These are phyloP conservation scores for Aplysina aerophoba DNA, from an alignment of 37 sponge, comb jelly and placozoan genomes.

Conservation along the genomic window DNA sequence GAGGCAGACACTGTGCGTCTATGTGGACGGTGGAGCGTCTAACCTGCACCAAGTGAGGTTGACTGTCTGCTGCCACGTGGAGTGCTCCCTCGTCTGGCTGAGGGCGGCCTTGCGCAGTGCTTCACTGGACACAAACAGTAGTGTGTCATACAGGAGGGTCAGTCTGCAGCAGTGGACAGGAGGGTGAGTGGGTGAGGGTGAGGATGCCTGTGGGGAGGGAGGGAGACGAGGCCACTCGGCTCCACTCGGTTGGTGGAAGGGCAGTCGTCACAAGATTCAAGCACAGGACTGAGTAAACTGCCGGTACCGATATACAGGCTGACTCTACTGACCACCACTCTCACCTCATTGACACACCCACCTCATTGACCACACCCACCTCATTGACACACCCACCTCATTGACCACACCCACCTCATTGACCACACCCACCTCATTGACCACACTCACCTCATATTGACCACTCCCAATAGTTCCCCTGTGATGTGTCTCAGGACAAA, in stretches of 20 bases:
- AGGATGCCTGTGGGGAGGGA: background rate
- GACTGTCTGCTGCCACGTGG: conserved; percentile 62
- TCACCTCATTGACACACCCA: too few species aligned
- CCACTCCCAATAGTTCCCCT: conserved; percentile 85
- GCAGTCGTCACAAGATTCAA: too few species aligned
- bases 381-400: background rate
- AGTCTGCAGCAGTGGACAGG: too few species aligned
- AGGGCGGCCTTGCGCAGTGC: conserved; percentile 87
- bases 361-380: too few species aligned
- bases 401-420: background rate
- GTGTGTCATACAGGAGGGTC: conserved; percentile 85
- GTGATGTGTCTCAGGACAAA: conserved; percentile 76
- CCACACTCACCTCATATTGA: conserved; percentile 78
- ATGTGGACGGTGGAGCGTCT: conserved; percentile 17
- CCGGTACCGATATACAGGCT: too few species aligned
- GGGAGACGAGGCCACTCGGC: too few species aligned
- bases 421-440: background rate
- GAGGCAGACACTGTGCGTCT: too few species aligned
- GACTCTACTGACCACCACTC: too few species aligned
- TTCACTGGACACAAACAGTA: conserved; percentile 87
- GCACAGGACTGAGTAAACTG: too few species aligned
- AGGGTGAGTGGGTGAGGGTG: too few species aligned
- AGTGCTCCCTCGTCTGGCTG: conserved; percentile 38
- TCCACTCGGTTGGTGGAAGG: too few species aligned
- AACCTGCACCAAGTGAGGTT: conserved; percentile 83